Evolutionary conservation across 2,113 vertebrate genomes (phyloP), one percentile per base, ranked within the genome.

Genomic region (Pedetes capensis): DNA sequence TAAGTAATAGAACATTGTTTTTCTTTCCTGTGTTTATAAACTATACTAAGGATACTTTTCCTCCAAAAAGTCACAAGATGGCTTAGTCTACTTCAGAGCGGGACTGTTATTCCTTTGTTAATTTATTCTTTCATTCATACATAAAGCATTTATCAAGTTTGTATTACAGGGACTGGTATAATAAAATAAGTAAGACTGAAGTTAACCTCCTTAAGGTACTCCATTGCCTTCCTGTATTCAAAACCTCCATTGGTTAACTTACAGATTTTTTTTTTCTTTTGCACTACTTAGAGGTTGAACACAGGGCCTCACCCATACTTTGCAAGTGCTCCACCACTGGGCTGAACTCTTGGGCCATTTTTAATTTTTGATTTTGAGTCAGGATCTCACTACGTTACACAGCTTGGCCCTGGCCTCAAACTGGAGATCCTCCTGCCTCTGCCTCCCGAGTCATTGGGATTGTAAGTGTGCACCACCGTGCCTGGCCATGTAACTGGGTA

Each of bases 1-100:
- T 90, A 91, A 57, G 34, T 80, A 89, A 91, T 68, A 95, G 25
- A 89, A 47, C 37, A 79, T 76, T 42, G 2, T 79, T 90, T 83
- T 74, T 49, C 71, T 79, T 83, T 44, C 55, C 53, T 95, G 10
- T 85, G 55, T 89, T 90, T 72, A 74, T 49, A 55, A 32, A 85
- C 59, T 47, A 44, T 74, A 89, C 16, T 72, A 85, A 83, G 29
- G 51, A 84, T 32, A 47, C 0, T 44, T 89, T 75, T 79, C 49
- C 49, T 91, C 4, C 22, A n/a, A 84, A 89, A 91, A 72, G 4
- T 49, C 63, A 23, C 32, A 66, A 29, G 34, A 59, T 90, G 12
- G 42, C n/a, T 55, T 89, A 64, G n/a, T 8, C n/a, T 57, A 42
- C 44, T 79, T 88, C 25, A 81, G 53, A 94, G 42, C 0, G 51